phyloP scores from a whole-genome alignment of 2,797 vertebrate genomes.

The Distichodus sexfasciatus region DNA sequence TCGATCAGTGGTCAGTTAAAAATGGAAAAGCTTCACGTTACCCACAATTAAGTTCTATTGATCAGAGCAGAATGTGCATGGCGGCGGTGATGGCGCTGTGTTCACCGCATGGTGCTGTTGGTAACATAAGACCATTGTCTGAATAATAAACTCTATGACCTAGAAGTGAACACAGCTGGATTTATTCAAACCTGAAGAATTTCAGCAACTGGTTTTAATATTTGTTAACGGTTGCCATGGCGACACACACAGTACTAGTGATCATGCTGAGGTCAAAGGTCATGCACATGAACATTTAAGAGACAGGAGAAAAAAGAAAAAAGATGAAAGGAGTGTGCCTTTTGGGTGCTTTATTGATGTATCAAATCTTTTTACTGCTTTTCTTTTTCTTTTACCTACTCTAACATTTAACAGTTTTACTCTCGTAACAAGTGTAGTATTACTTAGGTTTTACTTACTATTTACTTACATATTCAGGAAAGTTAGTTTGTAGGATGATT shows the following conservation, averaged over 20 bases:
- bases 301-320: neutral
- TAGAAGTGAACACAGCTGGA: too few relatives aligned
- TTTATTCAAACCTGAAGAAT: too few relatives aligned
- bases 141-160: neutral
- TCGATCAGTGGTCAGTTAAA: conserved; percentile 61
- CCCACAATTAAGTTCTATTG: conserved; percentile 66
- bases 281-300: conserved; percentile 11
- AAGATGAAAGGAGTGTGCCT: neutral
- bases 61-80: conserved; percentile 53
- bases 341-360: neutral
- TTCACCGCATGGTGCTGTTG: neutral
- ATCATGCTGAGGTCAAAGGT: conserved; percentile 30
- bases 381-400: neutral
- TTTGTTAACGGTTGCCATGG: conserved; percentile 59
- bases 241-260: neutral
- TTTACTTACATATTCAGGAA: too few relatives aligned
- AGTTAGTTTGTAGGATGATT: too few relatives aligned
- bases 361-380: neutral
- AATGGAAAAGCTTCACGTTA: conserved; percentile 60
- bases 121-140: conserved; percentile 24
- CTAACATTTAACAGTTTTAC: too few relatives aligned
- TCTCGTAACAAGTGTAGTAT: too few relatives aligned
- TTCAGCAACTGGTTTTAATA: conserved; percentile 53
- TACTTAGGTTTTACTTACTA: too few relatives aligned
- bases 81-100: neutral